Conservation (phyloP, 2,113 vertebrate species). For the Edolisoma coerulescens region DNA sequence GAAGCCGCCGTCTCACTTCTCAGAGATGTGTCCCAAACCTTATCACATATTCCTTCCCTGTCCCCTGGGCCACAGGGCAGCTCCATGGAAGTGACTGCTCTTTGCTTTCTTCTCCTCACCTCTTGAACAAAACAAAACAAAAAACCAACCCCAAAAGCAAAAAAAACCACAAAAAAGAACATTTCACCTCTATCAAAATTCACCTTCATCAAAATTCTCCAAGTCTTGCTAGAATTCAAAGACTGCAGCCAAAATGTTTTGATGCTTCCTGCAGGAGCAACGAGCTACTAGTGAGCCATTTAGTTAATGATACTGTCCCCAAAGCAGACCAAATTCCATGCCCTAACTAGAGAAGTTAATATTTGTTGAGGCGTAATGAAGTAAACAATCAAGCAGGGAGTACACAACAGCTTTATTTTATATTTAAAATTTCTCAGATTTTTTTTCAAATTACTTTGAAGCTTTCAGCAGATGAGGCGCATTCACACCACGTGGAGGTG, state of each 20-base stretch:
- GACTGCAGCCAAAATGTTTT: neutral
- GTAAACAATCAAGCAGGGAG: neutral
- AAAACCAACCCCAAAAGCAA: neutral
- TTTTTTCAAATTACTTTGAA: neutral
- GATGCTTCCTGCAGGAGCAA: neutral
- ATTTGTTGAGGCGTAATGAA: neutral
- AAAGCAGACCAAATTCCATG: neutral
- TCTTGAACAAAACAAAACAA: neutral
- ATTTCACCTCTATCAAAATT: neutral
- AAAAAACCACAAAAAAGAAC: neutral
- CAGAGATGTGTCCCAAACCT: neutral
- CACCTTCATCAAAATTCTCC: neutral
- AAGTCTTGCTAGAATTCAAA: neutral
- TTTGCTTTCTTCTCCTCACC: neutral
- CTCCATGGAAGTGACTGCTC: neutral
- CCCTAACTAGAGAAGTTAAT: conserved; percentile 26
- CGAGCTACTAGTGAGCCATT: neutral
- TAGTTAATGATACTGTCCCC: neutral
- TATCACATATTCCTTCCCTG: neutral
- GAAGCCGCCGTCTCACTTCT: neutral
- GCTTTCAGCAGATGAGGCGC: neutral
- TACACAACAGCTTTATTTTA: neutral
- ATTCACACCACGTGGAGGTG: fast-evolving
- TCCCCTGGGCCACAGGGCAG: neutral
- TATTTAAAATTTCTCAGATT: neutral